Base-by-base conservation (phyloP, 1,140 invertebrate species). In the Mesaphorura yosii region DNA sequence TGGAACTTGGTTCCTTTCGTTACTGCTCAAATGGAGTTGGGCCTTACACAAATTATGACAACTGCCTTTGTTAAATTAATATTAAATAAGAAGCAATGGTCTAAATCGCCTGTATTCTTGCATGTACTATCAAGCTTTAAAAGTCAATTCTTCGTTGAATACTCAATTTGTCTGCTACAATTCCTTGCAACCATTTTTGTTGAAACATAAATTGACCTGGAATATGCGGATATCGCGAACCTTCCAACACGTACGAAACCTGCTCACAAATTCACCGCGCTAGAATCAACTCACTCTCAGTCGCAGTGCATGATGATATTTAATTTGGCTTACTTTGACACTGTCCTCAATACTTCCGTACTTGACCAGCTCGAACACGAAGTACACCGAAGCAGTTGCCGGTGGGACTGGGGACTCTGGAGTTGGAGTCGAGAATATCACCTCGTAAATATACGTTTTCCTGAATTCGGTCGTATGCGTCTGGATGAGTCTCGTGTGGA, bases 381-480 rank as follows among this genome's bases (percentile, higher is more conserved):
- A 62, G 42, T 52, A 62, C 10, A 62, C 56, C 17, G 55, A 58
- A 15, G 53, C 59, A 7, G 59, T 62, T 14, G 59, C 56, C 12
- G n/a, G 17, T 15, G 59, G 59, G 1, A 62, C 53, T 1, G 59
- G 59, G 38, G 38, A 25, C 22, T 34, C 23, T 14, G 22, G 10
- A 6, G 52, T 55, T 1, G 59, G 59, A 10, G 55, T 28, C 2
- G 55, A 60, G 23, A 53, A 60, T 27, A 58, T 46, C 28, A 34
- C 20, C 27, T 48, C 46, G 28, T 17, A 48, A 12, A 48, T 34
- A 22, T 17, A 48, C 46, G 31, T 48, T 34, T 48, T 48, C 29
- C 46, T 10, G 28, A 17, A 48, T 15, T 48, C 37, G 4, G 46
- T 48, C 5, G 25, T 15, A 22, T 48, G 29, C 5, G 26, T 5